Percentiles rank a stretch among this genome's conserved stretches.
These are phyloP conservation scores for Malacoctenus gilli DNA, from an alignment of 2,797 vertebrate species.

Conservation along the genomic window DNA sequence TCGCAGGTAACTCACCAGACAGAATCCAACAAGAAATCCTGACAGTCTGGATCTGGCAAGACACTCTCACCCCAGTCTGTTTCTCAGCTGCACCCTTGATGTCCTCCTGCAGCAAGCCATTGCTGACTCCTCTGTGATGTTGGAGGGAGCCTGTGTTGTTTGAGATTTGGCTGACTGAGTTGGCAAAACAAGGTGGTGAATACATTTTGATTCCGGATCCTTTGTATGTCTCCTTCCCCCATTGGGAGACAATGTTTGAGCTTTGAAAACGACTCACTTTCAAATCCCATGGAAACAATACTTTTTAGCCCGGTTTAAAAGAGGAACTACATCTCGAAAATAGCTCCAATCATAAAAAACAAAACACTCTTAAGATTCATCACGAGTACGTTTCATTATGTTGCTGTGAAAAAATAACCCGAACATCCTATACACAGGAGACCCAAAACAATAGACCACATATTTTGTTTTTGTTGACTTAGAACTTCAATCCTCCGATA, in stretches of 20 bases:
- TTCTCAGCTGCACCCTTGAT: conserved; percentile 74
- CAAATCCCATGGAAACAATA: conserved; percentile 75
- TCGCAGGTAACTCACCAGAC: conserved; percentile 70
- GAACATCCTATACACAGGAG: conserved; percentile 75
- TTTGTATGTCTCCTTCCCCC: conserved; percentile 70
- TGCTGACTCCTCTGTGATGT: conserved; percentile 76
- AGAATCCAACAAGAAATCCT: conserved; percentile 66
- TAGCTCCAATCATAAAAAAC: conserved; percentile 68
- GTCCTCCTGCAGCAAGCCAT: conserved; percentile 71
- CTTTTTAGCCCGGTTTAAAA: conserved; percentile 70
- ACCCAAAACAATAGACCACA: conserved; percentile 70
- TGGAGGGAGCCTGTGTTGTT: conserved; percentile 77
- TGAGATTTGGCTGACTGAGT: conserved; percentile 80
- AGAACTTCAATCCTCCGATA: conserved; percentile 75
- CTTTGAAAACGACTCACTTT: conserved; percentile 78
- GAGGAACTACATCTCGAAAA: conserved; percentile 74
- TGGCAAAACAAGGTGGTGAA: conserved; percentile 80
- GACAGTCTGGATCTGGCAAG: conserved; percentile 74
- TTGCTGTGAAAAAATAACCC: conserved; percentile 71
- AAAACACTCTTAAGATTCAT: conserved; percentile 76
- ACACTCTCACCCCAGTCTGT: conserved; percentile 72
- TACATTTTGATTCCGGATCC: conserved; percentile 74
- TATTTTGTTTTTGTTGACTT: conserved; percentile 78
- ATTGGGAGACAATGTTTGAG: conserved; percentile 69
- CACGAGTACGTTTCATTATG: conserved; percentile 68